Evolutionary conservation across 2,113 vertebrate species (phyloP), one percentile per base, ranked within the genome.

Genomic region (Platycercus adscitus): DNA sequence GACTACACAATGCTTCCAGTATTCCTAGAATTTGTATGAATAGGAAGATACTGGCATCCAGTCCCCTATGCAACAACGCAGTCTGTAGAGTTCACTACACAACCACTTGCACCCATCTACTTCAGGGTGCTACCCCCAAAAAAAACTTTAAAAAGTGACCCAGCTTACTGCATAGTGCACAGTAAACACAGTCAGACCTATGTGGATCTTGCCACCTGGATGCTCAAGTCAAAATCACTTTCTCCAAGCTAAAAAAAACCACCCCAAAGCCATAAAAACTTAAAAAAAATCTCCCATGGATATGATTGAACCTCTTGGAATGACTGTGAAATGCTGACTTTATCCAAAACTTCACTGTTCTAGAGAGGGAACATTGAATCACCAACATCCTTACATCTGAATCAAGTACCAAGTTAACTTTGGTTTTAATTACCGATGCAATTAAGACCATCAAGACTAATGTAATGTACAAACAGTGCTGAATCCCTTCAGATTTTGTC

Each of bases 381-480:
- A 84, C 35, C 61, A 86, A 56, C 31, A 72, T 58, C 37, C 37
- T 88, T 88, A 81, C 17, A 35, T 69, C n/a, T 78, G 73, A 78
- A 7, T 86, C 68, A 86, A 75, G 18, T 68, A 82, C 41, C 23
- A 52, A 88, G 43, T 60, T 86, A 86, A 86, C 79, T 94, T 96
- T 78, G 60, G 20, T 94, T 96, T 93, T 96, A 92, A 96, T 92
- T 93, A 93, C 72, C 9, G 25, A 91, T 80, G 47, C 76, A 82
- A 98, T 95, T 84, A 73, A 94, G 85, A 94, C 89, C 89, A 96
- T 89, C 76, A 91, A 83, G 94, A 88, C 72, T 92, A 91, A 97
- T 92, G 89, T 72, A 96, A 84, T 72, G 68, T 15, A 63, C 37
- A 84, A 93, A 71, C 92, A 82, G 35, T 58, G 77, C 44, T 93